Conservation (phyloP, 1,140 invertebrate species). For the Eciton burchellii region DNA sequence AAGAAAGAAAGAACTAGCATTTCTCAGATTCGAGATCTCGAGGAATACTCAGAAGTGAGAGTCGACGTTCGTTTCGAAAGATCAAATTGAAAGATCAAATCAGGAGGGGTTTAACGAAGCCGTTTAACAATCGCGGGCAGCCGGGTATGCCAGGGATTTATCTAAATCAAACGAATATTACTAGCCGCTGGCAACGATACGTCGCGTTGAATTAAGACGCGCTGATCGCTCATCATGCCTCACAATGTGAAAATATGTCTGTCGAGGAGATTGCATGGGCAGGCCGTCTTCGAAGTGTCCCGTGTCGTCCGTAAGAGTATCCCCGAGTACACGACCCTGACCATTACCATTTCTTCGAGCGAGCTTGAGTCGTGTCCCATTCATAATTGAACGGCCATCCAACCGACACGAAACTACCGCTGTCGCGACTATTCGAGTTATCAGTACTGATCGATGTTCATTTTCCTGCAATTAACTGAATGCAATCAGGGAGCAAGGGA, state of each 20-base stretch:
- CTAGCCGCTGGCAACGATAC: no score
- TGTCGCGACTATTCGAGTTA: constrained; percentile 42
- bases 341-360: constrained; percentile 20
- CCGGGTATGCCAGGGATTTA: not conserved
- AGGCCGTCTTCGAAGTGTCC: constrained; percentile 13
- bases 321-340: not conserved
- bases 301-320: constrained; percentile 15
- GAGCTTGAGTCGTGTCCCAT: constrained; percentile 48
- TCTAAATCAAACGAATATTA: not conserved
- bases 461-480: constrained; percentile 61
- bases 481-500: constrained; percentile 11
- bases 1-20: not conserved
- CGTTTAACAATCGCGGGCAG: not conserved
- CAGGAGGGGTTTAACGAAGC: not conserved
- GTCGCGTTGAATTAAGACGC: constrained; percentile 2
- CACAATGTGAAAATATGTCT: not conserved
- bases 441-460: constrained; percentile 71
- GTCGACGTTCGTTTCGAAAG: no score
- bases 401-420: constrained; percentile 58
- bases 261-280: constrained; percentile 8
- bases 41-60: not conserved
- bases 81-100: not conserved
- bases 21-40: not conserved
- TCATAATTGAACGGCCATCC: constrained; percentile 73
- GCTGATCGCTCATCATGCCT: not conserved